A percentile compares a stretch with the other conserved stretches of the same genome.
Conservation (phyloP, 1,140 invertebrate species). For the Drosophila chauvacae region DNA sequence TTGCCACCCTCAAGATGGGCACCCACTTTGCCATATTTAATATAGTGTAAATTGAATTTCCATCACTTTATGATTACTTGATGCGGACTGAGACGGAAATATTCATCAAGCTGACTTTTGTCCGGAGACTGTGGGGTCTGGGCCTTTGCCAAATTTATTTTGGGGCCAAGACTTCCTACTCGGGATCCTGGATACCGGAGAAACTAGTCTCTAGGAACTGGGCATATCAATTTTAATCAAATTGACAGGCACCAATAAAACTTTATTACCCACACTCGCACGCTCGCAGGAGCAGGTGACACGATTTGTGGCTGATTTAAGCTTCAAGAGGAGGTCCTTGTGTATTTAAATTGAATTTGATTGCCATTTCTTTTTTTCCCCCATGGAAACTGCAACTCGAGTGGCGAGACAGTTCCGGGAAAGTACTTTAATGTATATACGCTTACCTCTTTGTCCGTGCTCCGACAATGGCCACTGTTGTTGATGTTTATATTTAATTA, state of each 20-base stretch:
- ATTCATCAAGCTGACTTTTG: slow-evolving; percentile 52
- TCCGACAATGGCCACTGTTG: slow-evolving; percentile 16
- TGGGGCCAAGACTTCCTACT: not conserved
- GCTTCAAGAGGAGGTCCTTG: slow-evolving; percentile 23
- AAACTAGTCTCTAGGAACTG: slow-evolving; percentile 17
- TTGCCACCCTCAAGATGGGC: slow-evolving; percentile 37
- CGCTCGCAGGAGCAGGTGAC: slow-evolving; percentile 3
- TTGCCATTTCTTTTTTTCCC: slow-evolving; percentile 19
- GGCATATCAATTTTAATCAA: slow-evolving; percentile 55
- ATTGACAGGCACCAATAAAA: slow-evolving; percentile 45
- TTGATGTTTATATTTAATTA: slow-evolving; percentile 42
- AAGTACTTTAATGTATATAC: slow-evolving; percentile 4
- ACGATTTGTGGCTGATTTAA: slow-evolving; percentile 18
- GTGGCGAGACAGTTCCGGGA: not conserved
- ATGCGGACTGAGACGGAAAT: slow-evolving; percentile 67
- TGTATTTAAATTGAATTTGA: slow-evolving; percentile 52
- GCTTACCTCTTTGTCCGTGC: slow-evolving; percentile 28
- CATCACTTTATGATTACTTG: slow-evolving; percentile 82
- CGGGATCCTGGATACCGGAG: not conserved
- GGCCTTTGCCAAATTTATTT: slow-evolving; percentile 2
- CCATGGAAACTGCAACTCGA: slow-evolving; percentile 1
- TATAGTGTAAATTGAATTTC: slow-evolving; percentile 81
- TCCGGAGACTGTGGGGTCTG: not conserved
- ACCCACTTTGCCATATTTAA: slow-evolving; percentile 72
- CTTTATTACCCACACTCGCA: slow-evolving; percentile 40